Base-by-base conservation (phyloP, 2,888 invertebrate species). In the Anoplius nigerrimus region DNA sequence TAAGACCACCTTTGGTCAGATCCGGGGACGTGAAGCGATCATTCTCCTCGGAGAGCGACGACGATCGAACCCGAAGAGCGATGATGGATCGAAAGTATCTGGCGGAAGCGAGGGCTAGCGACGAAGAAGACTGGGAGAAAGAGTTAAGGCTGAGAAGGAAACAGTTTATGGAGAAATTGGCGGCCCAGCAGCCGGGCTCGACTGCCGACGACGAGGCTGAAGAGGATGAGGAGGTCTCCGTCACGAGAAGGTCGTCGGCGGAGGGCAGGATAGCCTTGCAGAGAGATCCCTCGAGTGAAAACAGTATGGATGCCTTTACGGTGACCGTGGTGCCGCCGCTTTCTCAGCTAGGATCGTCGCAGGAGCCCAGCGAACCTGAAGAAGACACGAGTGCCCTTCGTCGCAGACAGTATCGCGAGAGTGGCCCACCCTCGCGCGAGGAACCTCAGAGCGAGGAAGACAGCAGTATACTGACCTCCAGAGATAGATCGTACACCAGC, bases 291-390 rank as follows among this genome's bases (percentile, higher is more conserved):
- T 77, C 83, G 5, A 80, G 77, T n/a, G 80, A 78, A n/a, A 77
- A 80, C 20, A 86, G 83, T 22, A 88, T 87, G 84, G 86, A 86
- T 52, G 83, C 87, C 0, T 88, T 87, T 87, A 88, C 87, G 2
- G 81, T 87, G 0, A 86, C 85, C 20, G 84, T 85, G 16, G 83
- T 85, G 20, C 74, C 84, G 6, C 73, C 70, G 4, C 76, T 81
- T 2, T 78, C 82, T 0, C 81, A 82, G 20, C 75, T 85, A 1
- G 86, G 85, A 0, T 87, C 87, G 0, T 86, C 86, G 2, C 83
- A 86, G 34, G 87, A 87, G 52, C 82, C 79, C 0, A 84, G 84
- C 59, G 87, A 86, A 59, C 77, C 84, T 0, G 87, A 88, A 56
- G 87, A 86, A 8, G 86, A 87, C 13, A 69, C 64, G 6, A 61